Evolutionary conservation across 2,797 vertebrate genomes (phyloP).

Genomic region (Simalia tracyae): DNA sequence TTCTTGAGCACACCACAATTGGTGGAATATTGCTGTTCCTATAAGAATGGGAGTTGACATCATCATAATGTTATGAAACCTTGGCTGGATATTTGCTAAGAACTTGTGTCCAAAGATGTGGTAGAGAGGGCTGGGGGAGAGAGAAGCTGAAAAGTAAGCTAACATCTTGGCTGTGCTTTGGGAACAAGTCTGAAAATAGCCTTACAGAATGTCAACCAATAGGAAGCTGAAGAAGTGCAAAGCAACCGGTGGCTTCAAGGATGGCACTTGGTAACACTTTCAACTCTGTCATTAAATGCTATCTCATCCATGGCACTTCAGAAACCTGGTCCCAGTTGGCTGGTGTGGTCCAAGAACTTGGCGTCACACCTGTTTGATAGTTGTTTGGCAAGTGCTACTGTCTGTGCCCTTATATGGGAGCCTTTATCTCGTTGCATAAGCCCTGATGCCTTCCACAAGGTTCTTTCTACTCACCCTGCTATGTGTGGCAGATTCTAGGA

Average conservation of each 20-base stretch:
- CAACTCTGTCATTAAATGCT: neutral
- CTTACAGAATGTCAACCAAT: slow-evolving; percentile 33
- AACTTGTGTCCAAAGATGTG: neutral
- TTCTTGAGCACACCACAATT: neutral
- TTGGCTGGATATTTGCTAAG: slow-evolving; percentile 9
- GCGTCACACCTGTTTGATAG: neutral
- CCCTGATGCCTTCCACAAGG: neutral
- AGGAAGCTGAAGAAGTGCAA: slow-evolving; percentile 3
- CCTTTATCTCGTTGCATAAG: neutral
- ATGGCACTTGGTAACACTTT: neutral
- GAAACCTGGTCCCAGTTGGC: slow-evolving; percentile 3
- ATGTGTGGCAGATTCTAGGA: neutral
- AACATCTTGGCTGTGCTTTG: slow-evolving; percentile 12
- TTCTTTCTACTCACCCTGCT: neutral
- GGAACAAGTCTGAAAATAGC: slow-evolving; percentile 29
- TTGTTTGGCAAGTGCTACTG: slow-evolving; percentile 7
- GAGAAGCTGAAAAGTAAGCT: slow-evolving; percentile 1
- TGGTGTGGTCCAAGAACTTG: neutral
- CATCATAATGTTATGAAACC: slow-evolving; percentile 7
- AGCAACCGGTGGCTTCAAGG: slow-evolving; percentile 11
- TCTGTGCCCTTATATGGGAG: neutral
- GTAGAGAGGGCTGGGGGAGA: neutral
- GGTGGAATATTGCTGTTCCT: neutral
- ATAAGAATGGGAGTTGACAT: neutral
- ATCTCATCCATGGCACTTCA: neutral